A percentile compares a stretch with the other conserved stretches of the same genome.
Evolutionary conservation across 2,888 invertebrate species (phyloP).

Genomic region (Zaprionus bogoriensis): DNA sequence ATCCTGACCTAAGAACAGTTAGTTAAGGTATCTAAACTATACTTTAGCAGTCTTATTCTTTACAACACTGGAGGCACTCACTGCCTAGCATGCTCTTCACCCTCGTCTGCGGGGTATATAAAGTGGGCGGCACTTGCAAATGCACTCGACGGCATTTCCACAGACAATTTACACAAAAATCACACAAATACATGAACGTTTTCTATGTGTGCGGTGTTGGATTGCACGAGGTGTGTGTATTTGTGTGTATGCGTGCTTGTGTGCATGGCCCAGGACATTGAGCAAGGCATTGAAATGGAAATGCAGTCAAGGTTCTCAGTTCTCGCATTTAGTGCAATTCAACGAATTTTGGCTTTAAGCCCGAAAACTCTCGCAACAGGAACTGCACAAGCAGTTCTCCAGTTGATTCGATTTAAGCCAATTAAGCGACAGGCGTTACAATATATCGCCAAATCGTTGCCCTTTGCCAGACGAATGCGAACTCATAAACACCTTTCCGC

Average conservation of each 20-base stretch:
- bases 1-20: too few relatives aligned
- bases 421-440: slow-evolving; percentile 38
- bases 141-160: slow-evolving; percentile 46
- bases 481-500: slow-evolving; percentile 75
- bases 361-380: slow-evolving; percentile 51
- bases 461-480: slow-evolving; percentile 26
- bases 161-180: slow-evolving; percentile 66
- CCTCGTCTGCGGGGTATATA: neutral
- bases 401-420: slow-evolving; percentile 29
- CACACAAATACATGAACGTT: slow-evolving; percentile 36
- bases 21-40: too few relatives aligned
- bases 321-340: slow-evolving; percentile 8
- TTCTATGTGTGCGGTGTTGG: neutral
- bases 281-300: slow-evolving; percentile 56
- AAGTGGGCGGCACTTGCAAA: slow-evolving; percentile 20
- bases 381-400: slow-evolving; percentile 25
- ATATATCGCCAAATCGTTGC: slow-evolving; percentile 39
- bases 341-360: slow-evolving; percentile 21
- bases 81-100: neutral
- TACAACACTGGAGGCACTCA: neutral
- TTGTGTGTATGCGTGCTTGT: slow-evolving; percentile 2
- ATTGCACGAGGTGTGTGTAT: neutral
- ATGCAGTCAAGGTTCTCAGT: slow-evolving; percentile 37
- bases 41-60: too few relatives aligned
- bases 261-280: slow-evolving; percentile 33